Evolutionary conservation across 2,888 invertebrate species (phyloP).

Genomic region (Anarsia innoxiella): DNA sequence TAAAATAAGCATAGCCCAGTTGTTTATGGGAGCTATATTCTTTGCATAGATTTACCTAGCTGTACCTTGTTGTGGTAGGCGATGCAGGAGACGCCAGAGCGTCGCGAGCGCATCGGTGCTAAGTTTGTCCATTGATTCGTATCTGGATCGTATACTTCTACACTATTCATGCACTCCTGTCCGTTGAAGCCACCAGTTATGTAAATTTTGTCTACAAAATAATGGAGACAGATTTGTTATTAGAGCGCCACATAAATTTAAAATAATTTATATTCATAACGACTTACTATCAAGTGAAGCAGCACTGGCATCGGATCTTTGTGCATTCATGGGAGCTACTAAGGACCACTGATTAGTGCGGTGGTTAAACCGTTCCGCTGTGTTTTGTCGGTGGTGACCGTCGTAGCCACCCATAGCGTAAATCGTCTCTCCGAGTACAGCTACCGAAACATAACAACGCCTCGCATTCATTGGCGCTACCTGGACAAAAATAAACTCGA

Average conservation of each 20-base stretch:
- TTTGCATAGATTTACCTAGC: constrained; percentile 19
- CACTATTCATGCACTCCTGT: constrained; percentile 89
- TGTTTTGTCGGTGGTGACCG: constrained; percentile 89
- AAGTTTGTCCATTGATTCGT: constrained; percentile 89
- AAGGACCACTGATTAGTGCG: constrained; percentile 91
- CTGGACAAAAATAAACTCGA: constrained; percentile 31
- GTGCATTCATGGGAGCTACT: constrained; percentile 90
- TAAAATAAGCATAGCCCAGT: too few species aligned
- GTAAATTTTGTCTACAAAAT: constrained; percentile 87
- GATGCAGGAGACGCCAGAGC: constrained; percentile 94
- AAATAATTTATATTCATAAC: too few species aligned
- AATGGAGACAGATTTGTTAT: background rate
- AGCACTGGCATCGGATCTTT: constrained; percentile 93
- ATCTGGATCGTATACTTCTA: constrained; percentile 86
- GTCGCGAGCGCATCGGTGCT: constrained; percentile 84
- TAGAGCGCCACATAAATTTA: too few species aligned
- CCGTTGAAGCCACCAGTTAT: constrained; percentile 95
- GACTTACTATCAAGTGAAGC: constrained; percentile 83
- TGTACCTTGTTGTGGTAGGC: constrained; percentile 85
- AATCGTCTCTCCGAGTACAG: constrained; percentile 83
- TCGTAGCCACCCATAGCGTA: constrained; percentile 94
- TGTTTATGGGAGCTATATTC: too few species aligned
- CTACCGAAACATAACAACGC: constrained; percentile 90
- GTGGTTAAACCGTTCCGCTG: constrained; percentile 90
- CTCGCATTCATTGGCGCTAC: constrained; percentile 92